Conservation (phyloP, 2,888 invertebrate genomes). For the Polyommatus icarus region DNA sequence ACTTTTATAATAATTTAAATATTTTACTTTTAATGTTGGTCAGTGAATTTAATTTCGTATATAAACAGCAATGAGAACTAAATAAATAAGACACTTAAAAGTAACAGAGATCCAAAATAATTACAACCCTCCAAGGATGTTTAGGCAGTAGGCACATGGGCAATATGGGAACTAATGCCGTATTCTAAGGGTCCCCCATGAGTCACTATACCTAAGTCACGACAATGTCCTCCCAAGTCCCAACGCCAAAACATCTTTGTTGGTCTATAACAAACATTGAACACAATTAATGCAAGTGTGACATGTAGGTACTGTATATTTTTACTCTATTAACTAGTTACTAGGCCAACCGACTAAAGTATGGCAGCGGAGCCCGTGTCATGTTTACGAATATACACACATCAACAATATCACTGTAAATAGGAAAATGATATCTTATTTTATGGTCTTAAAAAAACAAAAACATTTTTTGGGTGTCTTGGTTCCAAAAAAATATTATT, state of each 20-base stretch:
- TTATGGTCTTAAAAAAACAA: too few relatives aligned
- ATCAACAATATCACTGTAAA: too few relatives aligned
- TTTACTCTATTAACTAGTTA: not conserved
- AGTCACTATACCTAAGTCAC: too few relatives aligned
- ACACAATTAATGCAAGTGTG: not conserved
- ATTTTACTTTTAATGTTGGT: not conserved
- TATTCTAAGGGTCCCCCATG: too few relatives aligned
- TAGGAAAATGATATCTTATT: too few relatives aligned
- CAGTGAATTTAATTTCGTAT: not conserved
- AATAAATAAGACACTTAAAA: not conserved
- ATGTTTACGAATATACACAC: too few relatives aligned
- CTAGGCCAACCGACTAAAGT: not conserved
- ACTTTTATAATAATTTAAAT: not conserved
- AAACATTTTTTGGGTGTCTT: too few relatives aligned
- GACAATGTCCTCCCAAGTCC: not conserved
- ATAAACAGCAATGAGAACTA: not conserved
- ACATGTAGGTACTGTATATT: not conserved
- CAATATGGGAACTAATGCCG: not conserved
- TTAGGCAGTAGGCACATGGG: not conserved
- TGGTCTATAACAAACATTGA: not conserved
- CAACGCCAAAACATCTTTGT: not conserved
- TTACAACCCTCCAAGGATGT: not conserved
- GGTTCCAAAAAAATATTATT: too few relatives aligned
- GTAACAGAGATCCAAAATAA: slow-evolving; percentile 13
- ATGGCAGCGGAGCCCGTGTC: too few relatives aligned